phyloP scores from a whole-genome alignment of 2,113 vertebrate genomes.

The Ovibos moschatus region DNA sequence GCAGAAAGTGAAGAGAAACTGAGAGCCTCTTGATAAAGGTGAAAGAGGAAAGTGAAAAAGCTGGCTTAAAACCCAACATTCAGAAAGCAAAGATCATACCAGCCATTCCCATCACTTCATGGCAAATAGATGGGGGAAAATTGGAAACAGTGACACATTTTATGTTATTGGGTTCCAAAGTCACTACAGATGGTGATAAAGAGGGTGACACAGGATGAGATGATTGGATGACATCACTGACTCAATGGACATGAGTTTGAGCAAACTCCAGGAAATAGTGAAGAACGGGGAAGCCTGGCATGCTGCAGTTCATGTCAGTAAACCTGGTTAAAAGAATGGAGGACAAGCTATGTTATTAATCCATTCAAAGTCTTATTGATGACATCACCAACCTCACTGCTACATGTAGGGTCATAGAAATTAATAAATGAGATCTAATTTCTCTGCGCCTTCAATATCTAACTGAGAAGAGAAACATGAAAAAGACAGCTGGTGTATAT shows the following conservation, averaged over 20 bases:
- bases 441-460: background rate
- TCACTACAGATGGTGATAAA: background rate
- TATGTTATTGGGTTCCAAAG: background rate
- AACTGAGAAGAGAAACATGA: background rate
- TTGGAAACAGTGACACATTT: background rate
- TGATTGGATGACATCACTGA: background rate
- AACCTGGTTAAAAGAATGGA: background rate
- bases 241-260: background rate
- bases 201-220: background rate
- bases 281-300: background rate
- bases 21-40: background rate
- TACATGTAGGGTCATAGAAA: background rate
- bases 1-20: background rate
- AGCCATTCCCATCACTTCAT: background rate
- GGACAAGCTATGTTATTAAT: background rate
- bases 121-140: background rate
- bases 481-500: background rate
- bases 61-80: background rate
- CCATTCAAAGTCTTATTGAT: background rate
- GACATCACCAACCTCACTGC: background rate
- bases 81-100: background rate
- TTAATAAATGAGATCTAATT: background rate
- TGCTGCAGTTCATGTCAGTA: background rate
- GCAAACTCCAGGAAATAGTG: background rate
- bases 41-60: background rate